Percentiles rank a stretch among this genome's conserved stretches.
phyloP scores from a whole-genome alignment of 1,140 invertebrate species.

The Formica exsecta region DNA sequence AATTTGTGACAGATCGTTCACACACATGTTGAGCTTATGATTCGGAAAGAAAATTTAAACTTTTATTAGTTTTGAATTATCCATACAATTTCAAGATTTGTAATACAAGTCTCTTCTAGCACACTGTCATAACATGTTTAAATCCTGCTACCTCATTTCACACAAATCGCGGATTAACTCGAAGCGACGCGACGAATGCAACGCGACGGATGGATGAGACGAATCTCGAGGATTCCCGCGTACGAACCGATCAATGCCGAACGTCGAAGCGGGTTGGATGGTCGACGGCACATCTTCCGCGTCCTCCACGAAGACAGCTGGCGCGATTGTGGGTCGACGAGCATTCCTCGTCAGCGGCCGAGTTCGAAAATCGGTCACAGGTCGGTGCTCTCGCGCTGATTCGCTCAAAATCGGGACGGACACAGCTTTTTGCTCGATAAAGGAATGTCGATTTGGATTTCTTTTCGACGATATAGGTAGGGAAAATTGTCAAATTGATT shows the following conservation, averaged over 20 bases:
- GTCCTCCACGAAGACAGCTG: constrained; percentile 51
- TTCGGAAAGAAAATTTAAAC: not conserved
- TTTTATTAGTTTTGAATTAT: not conserved
- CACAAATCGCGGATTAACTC: constrained; percentile 4
- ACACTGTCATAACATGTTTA: not conserved
- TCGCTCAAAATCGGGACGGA: constrained; percentile 13
- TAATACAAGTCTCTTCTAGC: not conserved
- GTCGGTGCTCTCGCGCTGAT: constrained; percentile 18
- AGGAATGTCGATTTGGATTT: not conserved
- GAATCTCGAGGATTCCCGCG: constrained; percentile 8
- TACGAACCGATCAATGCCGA: constrained; percentile 41
- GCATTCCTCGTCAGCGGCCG: constrained; percentile 47
- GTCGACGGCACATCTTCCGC: constrained; percentile 27
- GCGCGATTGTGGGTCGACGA: constrained; percentile 51
- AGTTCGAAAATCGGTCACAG: constrained; percentile 57
- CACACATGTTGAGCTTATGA: not conserved
- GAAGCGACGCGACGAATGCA: not conserved
- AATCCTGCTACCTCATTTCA: not conserved
- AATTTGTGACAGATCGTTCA: not conserved
- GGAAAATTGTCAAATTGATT: not conserved
- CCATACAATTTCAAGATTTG: not conserved
- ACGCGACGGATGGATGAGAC: not conserved
- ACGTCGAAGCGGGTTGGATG: constrained; percentile 23
- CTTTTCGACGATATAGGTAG: not conserved
- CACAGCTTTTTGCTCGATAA: not conserved